Percentiles rank a stretch among this genome's conserved stretches.
These are phyloP conservation scores for Drosophila rufa DNA, from an alignment of 1,140 invertebrate genomes.

Conservation along the genomic window DNA sequence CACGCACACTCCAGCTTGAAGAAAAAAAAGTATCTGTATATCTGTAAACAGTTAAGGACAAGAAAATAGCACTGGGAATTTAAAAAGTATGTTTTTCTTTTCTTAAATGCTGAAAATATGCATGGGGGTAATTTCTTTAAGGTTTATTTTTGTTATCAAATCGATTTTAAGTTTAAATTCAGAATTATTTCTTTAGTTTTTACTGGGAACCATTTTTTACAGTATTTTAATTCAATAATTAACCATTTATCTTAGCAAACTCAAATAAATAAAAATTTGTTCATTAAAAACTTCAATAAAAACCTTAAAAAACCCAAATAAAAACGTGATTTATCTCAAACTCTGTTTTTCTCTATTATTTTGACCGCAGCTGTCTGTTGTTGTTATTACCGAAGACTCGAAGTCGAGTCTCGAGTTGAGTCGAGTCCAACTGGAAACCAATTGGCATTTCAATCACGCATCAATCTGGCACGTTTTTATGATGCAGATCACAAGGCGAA, in stretches of 20 bases:
- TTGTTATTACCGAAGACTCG: conserved; percentile 35
- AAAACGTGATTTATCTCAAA: neutral
- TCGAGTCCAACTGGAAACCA: conserved; percentile 55
- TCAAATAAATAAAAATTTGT: neutral
- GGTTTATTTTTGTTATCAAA: neutral
- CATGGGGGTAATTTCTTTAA: too few relatives aligned
- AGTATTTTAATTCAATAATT: neutral
- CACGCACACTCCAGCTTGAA: conserved; percentile 48
- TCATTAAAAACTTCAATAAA: neutral
- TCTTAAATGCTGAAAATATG: neutral
- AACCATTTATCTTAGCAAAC: neutral
- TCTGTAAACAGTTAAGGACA: neutral
- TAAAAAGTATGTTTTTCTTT: too few relatives aligned
- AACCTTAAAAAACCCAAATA: neutral
- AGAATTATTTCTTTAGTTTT: too few relatives aligned
- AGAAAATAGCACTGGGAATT: neutral
- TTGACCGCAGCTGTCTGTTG: conserved; percentile 6
- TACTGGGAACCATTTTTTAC: neutral
- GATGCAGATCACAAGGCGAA: conserved; percentile 78
- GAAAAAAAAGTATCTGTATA: conserved; percentile 2
- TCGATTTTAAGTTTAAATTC: neutral
- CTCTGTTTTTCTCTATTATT: neutral
- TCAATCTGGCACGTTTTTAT: conserved; percentile 84
- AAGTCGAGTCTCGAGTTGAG: neutral
- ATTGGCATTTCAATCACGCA: conserved; percentile 84